These are phyloP conservation scores for Amyelois transitella DNA, from an alignment of 1,140 invertebrate species.

Conservation along the genomic window DNA sequence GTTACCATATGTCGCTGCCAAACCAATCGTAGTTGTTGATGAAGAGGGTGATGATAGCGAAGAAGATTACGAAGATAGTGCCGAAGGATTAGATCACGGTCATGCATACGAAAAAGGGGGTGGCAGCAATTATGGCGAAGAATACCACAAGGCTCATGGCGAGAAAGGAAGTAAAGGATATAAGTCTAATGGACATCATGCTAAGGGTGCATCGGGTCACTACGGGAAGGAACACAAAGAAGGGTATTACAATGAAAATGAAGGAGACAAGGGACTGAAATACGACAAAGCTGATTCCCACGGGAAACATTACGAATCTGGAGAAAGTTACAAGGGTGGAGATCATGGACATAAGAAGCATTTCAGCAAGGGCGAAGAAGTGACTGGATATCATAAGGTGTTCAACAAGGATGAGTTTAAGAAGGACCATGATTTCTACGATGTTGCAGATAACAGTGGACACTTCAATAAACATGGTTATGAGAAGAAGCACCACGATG, in stretches of 20 bases:
- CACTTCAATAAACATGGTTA: slow-evolving; percentile 77
- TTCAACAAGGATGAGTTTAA: slow-evolving; percentile 85
- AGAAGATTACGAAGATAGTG: slow-evolving; percentile 35
- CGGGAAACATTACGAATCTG: slow-evolving; percentile 61
- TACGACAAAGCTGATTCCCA: slow-evolving; percentile 60
- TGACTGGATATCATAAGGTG: slow-evolving; percentile 82
- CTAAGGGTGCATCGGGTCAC: slow-evolving; percentile 48
- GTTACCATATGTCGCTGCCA: slow-evolving; percentile 49
- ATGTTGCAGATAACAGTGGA: slow-evolving; percentile 79
- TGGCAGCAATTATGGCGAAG: slow-evolving; percentile 53
- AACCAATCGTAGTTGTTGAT: slow-evolving; percentile 48
- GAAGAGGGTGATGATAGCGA: slow-evolving; percentile 47
- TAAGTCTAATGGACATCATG: slow-evolving; percentile 42
- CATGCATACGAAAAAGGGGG: slow-evolving; percentile 42
- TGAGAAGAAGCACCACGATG: slow-evolving; percentile 68
- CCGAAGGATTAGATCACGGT: slow-evolving; percentile 25
- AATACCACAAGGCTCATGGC: slow-evolving; percentile 59
- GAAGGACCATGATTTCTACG: slow-evolving; percentile 83
- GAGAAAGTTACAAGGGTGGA: slow-evolving; percentile 79
- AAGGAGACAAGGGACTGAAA: slow-evolving; percentile 53
- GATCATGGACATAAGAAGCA: slow-evolving; percentile 81
- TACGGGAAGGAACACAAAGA: slow-evolving; percentile 55
- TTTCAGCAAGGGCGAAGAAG: slow-evolving; percentile 81
- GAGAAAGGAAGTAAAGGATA: slow-evolving; percentile 70
- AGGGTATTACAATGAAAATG: slow-evolving; percentile 43